Evolutionary conservation across 2,888 invertebrate species (phyloP).

Genomic region (Artemia sp.): DNA sequence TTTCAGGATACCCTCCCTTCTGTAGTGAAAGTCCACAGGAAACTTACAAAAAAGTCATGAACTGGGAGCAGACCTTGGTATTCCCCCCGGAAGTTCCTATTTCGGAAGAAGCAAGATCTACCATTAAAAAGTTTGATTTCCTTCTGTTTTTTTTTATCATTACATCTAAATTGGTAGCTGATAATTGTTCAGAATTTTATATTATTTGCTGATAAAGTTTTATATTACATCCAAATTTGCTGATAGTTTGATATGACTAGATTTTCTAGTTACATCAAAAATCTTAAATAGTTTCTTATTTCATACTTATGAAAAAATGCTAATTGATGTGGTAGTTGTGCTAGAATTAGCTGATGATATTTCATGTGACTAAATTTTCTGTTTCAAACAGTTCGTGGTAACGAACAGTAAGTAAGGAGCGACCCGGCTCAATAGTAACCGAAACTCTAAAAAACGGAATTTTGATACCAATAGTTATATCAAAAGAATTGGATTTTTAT

Average conservation of each 20-base stretch:
- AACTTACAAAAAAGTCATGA: constrained; percentile 94
- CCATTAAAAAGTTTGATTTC: constrained; percentile 45
- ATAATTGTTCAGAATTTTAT: not conserved
- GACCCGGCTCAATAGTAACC: too few species aligned
- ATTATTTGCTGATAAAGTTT: not conserved
- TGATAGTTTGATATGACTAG: not conserved
- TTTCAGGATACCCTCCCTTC: constrained; percentile 84
- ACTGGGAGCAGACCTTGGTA: constrained; percentile 93
- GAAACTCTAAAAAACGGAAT: too few species aligned
- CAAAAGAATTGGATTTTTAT: too few species aligned
- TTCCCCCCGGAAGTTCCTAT: constrained; percentile 99
- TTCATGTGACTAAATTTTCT: too few species aligned
- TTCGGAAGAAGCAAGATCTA: constrained; percentile 88
- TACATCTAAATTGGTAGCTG: constrained; percentile 11
- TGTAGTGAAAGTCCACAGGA: constrained; percentile 97
- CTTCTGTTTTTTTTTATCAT: constrained; percentile 17
- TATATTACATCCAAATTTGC: not conserved
- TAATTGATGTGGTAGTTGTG: too few species aligned
- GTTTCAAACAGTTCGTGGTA: too few species aligned
- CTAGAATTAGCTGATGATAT: too few species aligned
- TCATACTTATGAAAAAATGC: not conserved
- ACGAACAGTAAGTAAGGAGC: too few species aligned
- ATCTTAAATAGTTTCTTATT: not conserved
- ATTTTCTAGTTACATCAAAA: constrained; percentile 4
- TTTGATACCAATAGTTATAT: too few species aligned